These are phyloP conservation scores for Cinclus mexicanus DNA, from an alignment of 2,113 vertebrate genomes.

Conservation along the genomic window DNA sequence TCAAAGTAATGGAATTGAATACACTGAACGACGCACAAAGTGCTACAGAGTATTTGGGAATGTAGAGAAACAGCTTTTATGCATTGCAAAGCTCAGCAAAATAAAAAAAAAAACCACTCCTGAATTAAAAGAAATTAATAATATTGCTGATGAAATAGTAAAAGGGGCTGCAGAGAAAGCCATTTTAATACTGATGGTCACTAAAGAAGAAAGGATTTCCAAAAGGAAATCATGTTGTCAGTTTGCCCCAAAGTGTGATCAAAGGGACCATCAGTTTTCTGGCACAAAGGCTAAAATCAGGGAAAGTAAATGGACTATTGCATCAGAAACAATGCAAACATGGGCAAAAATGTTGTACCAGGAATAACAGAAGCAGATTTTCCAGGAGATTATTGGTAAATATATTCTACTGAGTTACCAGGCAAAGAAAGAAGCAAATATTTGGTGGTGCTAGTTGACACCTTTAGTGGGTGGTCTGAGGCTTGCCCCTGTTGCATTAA, in stretches of 20 bases:
- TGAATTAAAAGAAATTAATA: not conserved
- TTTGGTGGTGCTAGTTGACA: not conserved
- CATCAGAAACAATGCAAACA: not conserved
- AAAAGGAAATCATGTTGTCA: not conserved
- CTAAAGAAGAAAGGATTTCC: too few species aligned
- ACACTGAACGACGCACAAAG: not conserved
- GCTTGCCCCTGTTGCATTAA: not conserved
- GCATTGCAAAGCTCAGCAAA: not conserved
- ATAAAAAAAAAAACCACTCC: not conserved
- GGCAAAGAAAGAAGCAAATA: not conserved
- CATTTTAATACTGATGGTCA: not conserved
- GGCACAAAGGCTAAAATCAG: not conserved
- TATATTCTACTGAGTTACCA: not conserved
- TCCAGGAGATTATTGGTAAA: not conserved
- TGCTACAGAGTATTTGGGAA: not conserved
- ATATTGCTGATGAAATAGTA: not conserved
- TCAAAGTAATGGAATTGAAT: not conserved
- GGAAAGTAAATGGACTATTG: not conserved
- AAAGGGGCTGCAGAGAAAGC: not conserved
- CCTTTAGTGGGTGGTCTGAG: not conserved
- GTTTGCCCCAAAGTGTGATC: not conserved
- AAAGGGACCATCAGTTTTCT: not conserved
- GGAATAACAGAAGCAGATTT: not conserved
- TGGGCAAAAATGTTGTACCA: too few species aligned
- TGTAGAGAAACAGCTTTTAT: not conserved